Conservation (phyloP, 2,113 vertebrate species). For the Poeciliopsis retropinna region DNA sequence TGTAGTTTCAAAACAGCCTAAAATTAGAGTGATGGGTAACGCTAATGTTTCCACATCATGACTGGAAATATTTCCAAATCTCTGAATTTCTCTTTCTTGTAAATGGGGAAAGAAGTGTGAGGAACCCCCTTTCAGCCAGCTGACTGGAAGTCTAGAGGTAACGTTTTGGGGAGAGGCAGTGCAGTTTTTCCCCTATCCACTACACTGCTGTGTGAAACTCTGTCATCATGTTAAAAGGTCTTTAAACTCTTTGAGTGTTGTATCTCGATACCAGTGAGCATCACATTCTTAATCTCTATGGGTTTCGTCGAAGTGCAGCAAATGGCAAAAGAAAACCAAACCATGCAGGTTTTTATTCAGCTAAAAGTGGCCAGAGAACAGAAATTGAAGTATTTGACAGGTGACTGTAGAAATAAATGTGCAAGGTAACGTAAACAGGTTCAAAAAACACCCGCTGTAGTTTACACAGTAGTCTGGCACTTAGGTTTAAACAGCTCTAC, state of each 20-base stretch:
- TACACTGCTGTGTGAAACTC: not conserved
- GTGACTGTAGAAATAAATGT: conserved; percentile 14
- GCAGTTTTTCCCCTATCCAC: not conserved
- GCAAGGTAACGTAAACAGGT: not conserved
- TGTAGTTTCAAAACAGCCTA: no score
- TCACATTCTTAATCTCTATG: not conserved
- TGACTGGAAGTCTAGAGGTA: not conserved
- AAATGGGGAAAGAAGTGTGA: no score
- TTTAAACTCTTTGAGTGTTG: not conserved
- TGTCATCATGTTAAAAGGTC: not conserved
- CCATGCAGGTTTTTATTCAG: conserved; percentile 8
- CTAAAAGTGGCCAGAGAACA: conserved; percentile 17
- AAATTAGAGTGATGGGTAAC: no score
- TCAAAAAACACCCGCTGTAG: conserved; percentile 42
- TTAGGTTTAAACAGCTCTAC: conserved; percentile 59
- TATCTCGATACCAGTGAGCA: not conserved
- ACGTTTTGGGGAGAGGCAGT: not conserved
- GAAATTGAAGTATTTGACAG: conserved; percentile 24
- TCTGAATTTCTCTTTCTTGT: no score
- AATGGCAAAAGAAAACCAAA: not conserved
- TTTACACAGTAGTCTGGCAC: conserved; percentile 36
- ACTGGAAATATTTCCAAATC: no score
- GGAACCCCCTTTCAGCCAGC: not conserved
- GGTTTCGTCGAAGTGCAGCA: not conserved
- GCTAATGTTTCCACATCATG: no score